Evolutionary conservation across 2,888 invertebrate species (phyloP), one percentile per base, ranked within the genome.

Genomic region (Tuta absoluta): DNA sequence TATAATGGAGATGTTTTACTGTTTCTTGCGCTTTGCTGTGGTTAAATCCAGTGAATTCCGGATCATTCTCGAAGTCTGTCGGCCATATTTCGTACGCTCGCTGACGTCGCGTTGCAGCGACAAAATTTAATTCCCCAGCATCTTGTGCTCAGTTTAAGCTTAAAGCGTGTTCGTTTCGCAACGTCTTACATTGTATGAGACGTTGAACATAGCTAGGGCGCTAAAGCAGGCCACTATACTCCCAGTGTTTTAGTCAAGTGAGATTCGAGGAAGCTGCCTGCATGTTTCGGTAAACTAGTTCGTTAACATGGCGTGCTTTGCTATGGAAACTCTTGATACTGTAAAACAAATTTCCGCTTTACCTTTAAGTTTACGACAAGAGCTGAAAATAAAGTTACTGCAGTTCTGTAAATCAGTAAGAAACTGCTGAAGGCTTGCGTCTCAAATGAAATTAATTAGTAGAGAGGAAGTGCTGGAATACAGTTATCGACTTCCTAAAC

Each of bases 121-220:
- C 72, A 74, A 84, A 85, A 84, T 86, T 85, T 83, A 85, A 86
- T 84, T 85, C 80, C 68, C 71, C 68, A 75, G 75, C 78, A 77
- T 74, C 81, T 80, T 80, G 79, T 71, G 74, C 75, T 77, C 72
- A 79, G 75, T 75, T 75, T 72, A 72, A 75, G 72, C 75, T 76
- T 72, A 76, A 77, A 78, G 77, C 72, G 69, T 67, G 4, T 33
- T 71, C 69, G 66, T 70, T 73, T 72, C 66, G 66, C 69, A 68
- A 63, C 63, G 48, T 63, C 65, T 65, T 62, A 65, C 65, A 65
- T 59, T 65, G 63, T 65, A 51, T 60, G 63, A 65, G 65, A 60
- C 28, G 28, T 63, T 62, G 57, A 68, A 64, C 63, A 51, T 38
- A 59, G 53, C 24, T 70, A 67, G 72, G 72, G 69, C 72, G 72